phyloP scores from a whole-genome alignment of 2,888 invertebrate species.

The Sarcophaga rosellei region DNA sequence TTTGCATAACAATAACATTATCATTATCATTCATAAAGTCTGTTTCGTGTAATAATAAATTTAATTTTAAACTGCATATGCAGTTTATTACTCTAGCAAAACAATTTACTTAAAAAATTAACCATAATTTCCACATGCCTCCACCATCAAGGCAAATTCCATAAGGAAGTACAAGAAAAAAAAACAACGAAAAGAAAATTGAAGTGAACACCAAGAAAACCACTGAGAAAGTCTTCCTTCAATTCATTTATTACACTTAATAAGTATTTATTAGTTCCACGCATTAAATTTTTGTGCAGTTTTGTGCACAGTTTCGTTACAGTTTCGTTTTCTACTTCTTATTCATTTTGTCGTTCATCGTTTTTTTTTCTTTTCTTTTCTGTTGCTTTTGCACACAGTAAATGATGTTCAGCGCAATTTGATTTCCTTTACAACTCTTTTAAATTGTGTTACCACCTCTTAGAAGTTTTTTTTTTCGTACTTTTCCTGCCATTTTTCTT shows the following conservation, averaged over 20 bases:
- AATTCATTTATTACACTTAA: slow-evolving; percentile 36
- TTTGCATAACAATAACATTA: too few relatives aligned
- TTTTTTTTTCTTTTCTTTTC: neutral
- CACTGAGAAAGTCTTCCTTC: neutral
- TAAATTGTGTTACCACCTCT: slow-evolving; percentile 30
- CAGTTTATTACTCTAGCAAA: neutral
- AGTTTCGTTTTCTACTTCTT: too few relatives aligned
- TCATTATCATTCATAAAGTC: neutral
- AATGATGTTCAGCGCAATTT: slow-evolving; percentile 38
- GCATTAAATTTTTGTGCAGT: slow-evolving; percentile 32
- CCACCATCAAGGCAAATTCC: neutral
- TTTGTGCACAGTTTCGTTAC: neutral
- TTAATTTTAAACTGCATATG: neutral
- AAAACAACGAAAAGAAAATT: too few relatives aligned
- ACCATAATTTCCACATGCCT: slow-evolving; percentile 26
- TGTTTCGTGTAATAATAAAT: neutral
- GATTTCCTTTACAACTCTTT: slow-evolving; percentile 47
- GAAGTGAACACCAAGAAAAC: slow-evolving; percentile 6
- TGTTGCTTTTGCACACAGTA: neutral
- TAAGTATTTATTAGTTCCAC: slow-evolving; percentile 52
- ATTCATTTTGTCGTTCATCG: too few relatives aligned
- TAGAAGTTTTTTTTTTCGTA: slow-evolving; percentile 4
- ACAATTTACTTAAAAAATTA: neutral
- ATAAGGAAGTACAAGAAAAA: too few relatives aligned
- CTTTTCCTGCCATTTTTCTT: neutral